phyloP scores from a whole-genome alignment of 2,113 vertebrate genomes.

The Pipa parva region DNA sequence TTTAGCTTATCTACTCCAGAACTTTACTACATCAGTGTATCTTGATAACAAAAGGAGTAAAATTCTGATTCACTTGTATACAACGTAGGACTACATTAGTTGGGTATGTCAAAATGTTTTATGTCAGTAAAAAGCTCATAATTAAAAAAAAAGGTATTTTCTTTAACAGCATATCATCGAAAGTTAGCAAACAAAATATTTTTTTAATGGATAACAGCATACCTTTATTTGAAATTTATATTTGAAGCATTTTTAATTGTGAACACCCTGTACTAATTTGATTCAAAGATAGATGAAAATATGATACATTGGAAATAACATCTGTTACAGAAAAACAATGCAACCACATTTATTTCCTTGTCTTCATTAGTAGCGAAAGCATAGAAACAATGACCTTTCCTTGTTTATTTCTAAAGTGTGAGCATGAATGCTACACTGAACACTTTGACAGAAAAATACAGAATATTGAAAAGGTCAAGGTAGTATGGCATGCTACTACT shows the following conservation, averaged over 20 bases:
- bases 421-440: slow-evolving; percentile 42
- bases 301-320: slow-evolving; percentile 27
- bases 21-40: too few relatives aligned
- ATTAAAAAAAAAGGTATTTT: too few relatives aligned
- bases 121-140: too few relatives aligned
- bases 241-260: slow-evolving; percentile 15
- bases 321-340: slow-evolving; percentile 27
- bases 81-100: too few relatives aligned
- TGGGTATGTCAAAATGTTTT: too few relatives aligned
- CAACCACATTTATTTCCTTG: slow-evolving; percentile 30
- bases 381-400: slow-evolving; percentile 31
- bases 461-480: slow-evolving; percentile 44
- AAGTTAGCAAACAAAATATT: too few relatives aligned
- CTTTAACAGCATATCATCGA: too few relatives aligned
- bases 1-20: too few relatives aligned
- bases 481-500: neutral
- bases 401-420: slow-evolving; percentile 46
- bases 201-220: neutral
- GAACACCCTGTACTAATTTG: slow-evolving; percentile 22
- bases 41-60: too few relatives aligned
- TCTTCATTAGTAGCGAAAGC: slow-evolving; percentile 44
- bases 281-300: slow-evolving; percentile 10
- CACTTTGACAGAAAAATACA: slow-evolving; percentile 32
- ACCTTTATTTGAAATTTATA: slow-evolving; percentile 6
- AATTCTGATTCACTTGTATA: too few relatives aligned